phyloP scores from a whole-genome alignment of 1,140 invertebrate species.

The Tetramorium simillimum region DNA sequence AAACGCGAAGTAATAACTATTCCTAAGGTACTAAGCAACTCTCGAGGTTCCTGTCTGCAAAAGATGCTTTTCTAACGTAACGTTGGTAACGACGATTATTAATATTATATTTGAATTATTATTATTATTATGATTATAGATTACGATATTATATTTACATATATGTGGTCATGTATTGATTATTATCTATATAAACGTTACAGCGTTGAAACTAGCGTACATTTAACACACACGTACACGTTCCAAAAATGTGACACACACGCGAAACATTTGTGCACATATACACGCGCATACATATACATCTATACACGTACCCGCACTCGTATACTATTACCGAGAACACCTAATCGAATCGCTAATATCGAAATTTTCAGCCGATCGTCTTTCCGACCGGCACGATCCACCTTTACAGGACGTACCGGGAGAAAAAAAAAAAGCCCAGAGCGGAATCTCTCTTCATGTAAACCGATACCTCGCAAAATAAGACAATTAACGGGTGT shows the following conservation, averaged over 20 bases:
- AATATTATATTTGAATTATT: conserved; percentile 80
- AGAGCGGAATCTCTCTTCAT: conserved; percentile 45
- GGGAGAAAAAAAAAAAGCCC: not conserved
- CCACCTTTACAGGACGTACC: conserved; percentile 47
- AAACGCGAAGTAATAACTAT: conserved; percentile 81
- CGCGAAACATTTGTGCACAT: not conserved
- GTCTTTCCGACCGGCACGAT: conserved; percentile 48
- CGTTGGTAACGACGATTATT: conserved; percentile 81
- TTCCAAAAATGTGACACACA: conserved; percentile 3
- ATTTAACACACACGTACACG: conserved; percentile 53
- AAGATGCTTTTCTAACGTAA: conserved; percentile 84
- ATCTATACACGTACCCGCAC: not conserved
- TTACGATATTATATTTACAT: conserved; percentile 81
- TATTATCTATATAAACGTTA: conserved; percentile 79
- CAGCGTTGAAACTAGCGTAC: conserved; percentile 74
- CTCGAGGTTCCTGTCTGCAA: conserved; percentile 84
- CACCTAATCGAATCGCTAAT: conserved; percentile 36
- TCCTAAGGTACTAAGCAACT: conserved; percentile 83
- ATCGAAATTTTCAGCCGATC: conserved; percentile 41
- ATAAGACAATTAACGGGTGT: conserved; percentile 71
- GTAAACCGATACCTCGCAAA: conserved; percentile 76
- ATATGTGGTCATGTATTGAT: conserved; percentile 79
- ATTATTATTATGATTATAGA: conserved; percentile 81
- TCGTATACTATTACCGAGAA: not conserved
- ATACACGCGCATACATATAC: not conserved